Base-by-base conservation (phyloP, 2,113 vertebrate species). In the Mystacornis crossleyi region DNA sequence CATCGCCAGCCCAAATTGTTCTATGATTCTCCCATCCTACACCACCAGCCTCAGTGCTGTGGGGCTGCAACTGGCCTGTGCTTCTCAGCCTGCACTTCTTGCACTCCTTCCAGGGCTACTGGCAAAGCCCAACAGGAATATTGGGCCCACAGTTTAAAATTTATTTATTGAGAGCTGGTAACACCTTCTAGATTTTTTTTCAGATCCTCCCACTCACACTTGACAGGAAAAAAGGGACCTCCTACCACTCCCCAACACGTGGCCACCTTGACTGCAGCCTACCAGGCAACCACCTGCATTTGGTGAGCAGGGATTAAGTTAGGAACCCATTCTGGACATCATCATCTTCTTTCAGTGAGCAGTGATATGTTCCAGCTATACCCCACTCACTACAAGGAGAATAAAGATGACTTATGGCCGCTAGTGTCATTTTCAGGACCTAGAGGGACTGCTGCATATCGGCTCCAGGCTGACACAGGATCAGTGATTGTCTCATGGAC, bases 191-290 rank as follows among this genome's bases (percentile, higher is more conserved):
- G 26, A 2, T 5, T 29, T 26, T 16, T 86, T 75, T 66, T 21
- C 5, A 67, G 43, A 33, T 10, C 5, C 13, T 50, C 6, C 4
- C 7, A 24, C 9, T 26, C 65, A 53, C 23, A 18, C 25, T 33
- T 2, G 1, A 60, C 6, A 36, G 40, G 53, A 11, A 65, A 60
- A 70, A 51, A 38, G 11, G 17, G 29, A 45, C 5, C 5, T 83
- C 24, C 34, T 73, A 18, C 18, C 0, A 0, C 14, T 85, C 8
- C 18, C 14, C 1, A 5, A 18, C 6, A 3, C 0, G 2, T 4
- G 21, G 8, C 13, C 12, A 8, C 54, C 19, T 84, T 4, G 3
- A n/a, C 31, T 84, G 18, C 24, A 65, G 10, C n/a, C 36, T 2
- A 4, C 13, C n/a, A n/a, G 34, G 25, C n/a, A n/a, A 17, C 11